Evolutionary conservation across 2,797 vertebrate species (phyloP).

Genomic region (Pangasius sanitwongsei): DNA sequence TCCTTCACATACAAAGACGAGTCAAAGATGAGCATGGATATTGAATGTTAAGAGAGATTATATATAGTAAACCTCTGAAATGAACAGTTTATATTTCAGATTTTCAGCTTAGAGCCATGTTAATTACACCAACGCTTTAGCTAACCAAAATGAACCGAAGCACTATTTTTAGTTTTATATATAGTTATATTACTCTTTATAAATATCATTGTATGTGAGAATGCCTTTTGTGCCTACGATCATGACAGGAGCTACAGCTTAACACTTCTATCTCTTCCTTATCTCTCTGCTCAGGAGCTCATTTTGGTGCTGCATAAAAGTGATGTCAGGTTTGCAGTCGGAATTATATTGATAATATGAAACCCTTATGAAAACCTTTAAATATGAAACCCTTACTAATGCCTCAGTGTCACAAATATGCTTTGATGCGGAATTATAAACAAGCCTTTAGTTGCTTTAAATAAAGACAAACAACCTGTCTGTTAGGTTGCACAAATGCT

Average conservation of each 20-base stretch:
- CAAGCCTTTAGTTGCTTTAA: background rate
- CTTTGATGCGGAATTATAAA: background rate
- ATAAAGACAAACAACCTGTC: background rate
- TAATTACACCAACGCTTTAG: background rate
- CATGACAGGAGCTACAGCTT: background rate
- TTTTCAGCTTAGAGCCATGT: background rate
- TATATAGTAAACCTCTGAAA: no score
- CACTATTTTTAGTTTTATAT: background rate
- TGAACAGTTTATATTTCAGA: background rate
- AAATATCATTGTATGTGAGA: background rate
- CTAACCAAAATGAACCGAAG: background rate
- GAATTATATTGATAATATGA: background rate
- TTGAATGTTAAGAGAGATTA: background rate
- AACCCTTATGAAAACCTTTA: background rate
- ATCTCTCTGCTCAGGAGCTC: background rate
- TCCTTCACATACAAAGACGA: no score
- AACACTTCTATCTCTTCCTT: background rate
- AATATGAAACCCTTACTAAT: background rate
- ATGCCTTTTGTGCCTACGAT: background rate
- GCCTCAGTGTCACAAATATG: background rate
- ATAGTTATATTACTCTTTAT: background rate
- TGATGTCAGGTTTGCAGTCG: background rate
- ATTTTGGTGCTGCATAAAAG: background rate
- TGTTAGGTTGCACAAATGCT: background rate
- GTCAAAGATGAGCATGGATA: no score